Conservation (phyloP, 2,888 invertebrate species). For the Lordiphosa fenestrarum region DNA sequence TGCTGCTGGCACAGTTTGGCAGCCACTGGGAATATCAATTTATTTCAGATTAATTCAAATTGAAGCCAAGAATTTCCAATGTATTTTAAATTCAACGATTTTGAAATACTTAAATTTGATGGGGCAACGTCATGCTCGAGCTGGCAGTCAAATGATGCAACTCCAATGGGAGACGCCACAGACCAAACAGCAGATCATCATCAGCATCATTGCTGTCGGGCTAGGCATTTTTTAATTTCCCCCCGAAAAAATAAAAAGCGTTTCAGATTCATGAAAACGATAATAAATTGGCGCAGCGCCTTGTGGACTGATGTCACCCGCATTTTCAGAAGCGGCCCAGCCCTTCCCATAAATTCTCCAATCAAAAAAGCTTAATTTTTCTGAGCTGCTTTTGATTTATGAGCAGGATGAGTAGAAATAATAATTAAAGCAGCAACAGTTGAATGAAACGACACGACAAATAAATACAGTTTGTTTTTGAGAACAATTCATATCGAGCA, state of each 20-base stretch:
- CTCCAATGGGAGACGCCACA: neutral
- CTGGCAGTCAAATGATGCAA: slow-evolving; percentile 16
- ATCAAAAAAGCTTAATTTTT: neutral
- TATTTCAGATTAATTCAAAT: slow-evolving; percentile 54
- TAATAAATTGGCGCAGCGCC: slow-evolving; percentile 12
- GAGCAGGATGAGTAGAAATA: slow-evolving; percentile 1
- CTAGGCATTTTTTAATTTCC: slow-evolving; percentile 52
- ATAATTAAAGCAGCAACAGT: slow-evolving; percentile 3
- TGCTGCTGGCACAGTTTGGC: slow-evolving; percentile 22
- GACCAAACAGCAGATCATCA: slow-evolving; percentile 4
- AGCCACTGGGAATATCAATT: slow-evolving; percentile 10
- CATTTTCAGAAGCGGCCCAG: slow-evolving; percentile 8
- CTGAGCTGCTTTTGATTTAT: slow-evolving; percentile 18
- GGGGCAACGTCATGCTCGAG: slow-evolving; percentile 49
- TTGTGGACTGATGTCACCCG: slow-evolving; percentile 23
- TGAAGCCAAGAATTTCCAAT: slow-evolving; percentile 41
- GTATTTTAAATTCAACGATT: slow-evolving; percentile 23
- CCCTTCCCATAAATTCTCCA: slow-evolving; percentile 15
- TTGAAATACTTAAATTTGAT: slow-evolving; percentile 8
- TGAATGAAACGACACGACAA: slow-evolving; percentile 17
- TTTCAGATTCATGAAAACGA: slow-evolving; percentile 31
- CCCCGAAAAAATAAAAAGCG: slow-evolving; percentile 37
- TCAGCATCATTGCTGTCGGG: slow-evolving; percentile 15
- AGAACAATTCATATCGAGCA: too few species aligned
- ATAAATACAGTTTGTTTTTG: too few species aligned